Evolutionary conservation across 2,113 vertebrate genomes (phyloP).

Genomic region (Menidia beryllina): DNA sequence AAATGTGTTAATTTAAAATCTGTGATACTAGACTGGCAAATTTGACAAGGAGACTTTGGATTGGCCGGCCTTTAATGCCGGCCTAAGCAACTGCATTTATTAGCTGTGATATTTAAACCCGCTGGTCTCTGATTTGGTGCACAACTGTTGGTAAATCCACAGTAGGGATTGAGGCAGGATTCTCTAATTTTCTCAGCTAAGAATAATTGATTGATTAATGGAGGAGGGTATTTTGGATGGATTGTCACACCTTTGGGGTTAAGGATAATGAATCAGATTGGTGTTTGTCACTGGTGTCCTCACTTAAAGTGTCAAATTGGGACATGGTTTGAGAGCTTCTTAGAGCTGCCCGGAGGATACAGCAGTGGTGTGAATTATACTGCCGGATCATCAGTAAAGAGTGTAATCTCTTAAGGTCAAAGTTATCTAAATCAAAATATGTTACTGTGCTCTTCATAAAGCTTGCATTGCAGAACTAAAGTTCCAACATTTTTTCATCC

Average conservation of each 20-base stretch:
- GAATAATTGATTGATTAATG: conserved; percentile 59
- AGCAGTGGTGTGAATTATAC: not conserved
- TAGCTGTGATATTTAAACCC: conserved; percentile 5
- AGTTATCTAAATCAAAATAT: conserved; percentile 7
- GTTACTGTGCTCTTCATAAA: not conserved
- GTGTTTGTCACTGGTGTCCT: conserved; percentile 13
- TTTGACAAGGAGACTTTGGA: not conserved
- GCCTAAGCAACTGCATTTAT: not conserved
- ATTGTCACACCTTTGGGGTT: conserved; percentile 41
- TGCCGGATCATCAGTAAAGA: conserved; percentile 1
- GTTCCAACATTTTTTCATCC: not conserved
- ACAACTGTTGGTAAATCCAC: not conserved
- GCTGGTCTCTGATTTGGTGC: not conserved
- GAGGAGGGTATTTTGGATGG: conserved; percentile 20
- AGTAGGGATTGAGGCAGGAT: conserved; percentile 14
- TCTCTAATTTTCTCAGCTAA: conserved; percentile 15
- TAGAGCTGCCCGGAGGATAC: conserved; percentile 44
- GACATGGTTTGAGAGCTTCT: conserved; percentile 42
- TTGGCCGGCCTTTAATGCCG: not conserved
- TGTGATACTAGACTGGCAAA: not conserved
- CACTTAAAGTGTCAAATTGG: conserved; percentile 7
- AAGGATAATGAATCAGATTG: conserved; percentile 45
- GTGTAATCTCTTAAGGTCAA: conserved; percentile 26
- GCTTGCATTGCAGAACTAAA: not conserved
- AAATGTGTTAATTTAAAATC: not conserved